Base-by-base conservation (phyloP, 2,888 invertebrate species). In the Chloroclystis v-ata region DNA sequence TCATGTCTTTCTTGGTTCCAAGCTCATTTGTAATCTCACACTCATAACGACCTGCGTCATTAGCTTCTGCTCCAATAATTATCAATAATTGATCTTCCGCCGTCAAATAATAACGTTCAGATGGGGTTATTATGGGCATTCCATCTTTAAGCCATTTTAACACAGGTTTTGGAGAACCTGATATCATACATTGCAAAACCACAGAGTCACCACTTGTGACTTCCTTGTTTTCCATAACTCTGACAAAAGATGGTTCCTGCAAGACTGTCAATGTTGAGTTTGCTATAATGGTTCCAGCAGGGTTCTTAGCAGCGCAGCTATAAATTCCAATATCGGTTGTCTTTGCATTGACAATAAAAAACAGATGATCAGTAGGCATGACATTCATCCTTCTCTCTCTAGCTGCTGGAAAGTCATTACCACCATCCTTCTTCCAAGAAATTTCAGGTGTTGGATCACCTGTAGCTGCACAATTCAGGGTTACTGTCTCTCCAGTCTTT, bases 381-480 rank as follows among this genome's bases (percentile, higher is more conserved):
- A 97, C 95, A 80, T 95, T 95, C 93, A 98, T 94, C 28, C 98
- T 89, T 33, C 97, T 91, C 75, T 98, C 97, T 60, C 94, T 90
- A 6, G 98, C 98, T 4, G 98, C 98, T 5, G 97, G 97, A 76
- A 98, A 98, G 69, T 97, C 95, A 69, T 95, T 94, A 0, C 95
- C 96, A n/a, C 95, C 96, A 82, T 95, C 96, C 79, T 97, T 97
- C 65, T 95, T 94, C 93, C 96, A 94, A 0, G 95, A 93, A 61
- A 97, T 95, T 81, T 95, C 94, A 11, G 98, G 98, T 38, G 90
- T 84, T 0, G 98, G 97, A 67, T 95, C 94, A 1, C 97, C 98
- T 48, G 90, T 91, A 1, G 97, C 98, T 9, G 96, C 94, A 89
- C 98, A 98, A 67, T 97, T 96, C 20, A 98, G 88, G 46, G 93